Percentiles rank a stretch among this genome's conserved stretches.
These are phyloP conservation scores for Aphelenchoides bicaudatus DNA, from an alignment of 2,888 invertebrate genomes.

Conservation along the genomic window DNA sequence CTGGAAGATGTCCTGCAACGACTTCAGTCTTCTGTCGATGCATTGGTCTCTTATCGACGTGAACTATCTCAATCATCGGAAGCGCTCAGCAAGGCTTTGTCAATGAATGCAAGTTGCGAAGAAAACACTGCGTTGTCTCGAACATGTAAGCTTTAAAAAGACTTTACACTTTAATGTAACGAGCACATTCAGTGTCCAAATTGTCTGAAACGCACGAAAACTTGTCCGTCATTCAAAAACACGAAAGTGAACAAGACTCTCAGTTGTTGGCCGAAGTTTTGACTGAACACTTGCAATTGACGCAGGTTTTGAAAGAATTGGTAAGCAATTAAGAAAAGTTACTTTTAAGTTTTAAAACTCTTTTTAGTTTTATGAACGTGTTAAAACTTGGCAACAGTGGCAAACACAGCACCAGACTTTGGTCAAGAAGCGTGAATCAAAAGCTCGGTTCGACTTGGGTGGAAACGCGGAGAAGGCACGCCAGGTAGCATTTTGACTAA, in stretches of 20 bases:
- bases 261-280: constrained; percentile 82
- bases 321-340: too few relatives aligned
- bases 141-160: too few relatives aligned
- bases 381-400: constrained; percentile 90
- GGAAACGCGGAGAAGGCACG: constrained; percentile 84
- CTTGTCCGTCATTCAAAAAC: constrained; percentile 77
- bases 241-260: constrained; percentile 91
- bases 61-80: constrained; percentile 37
- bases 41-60: constrained; percentile 68
- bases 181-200: too few relatives aligned
- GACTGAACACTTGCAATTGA: constrained; percentile 38
- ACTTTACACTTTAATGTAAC: too few relatives aligned
- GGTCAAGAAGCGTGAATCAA: constrained; percentile 86
- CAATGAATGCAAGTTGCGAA: constrained; percentile 85
- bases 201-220: constrained; percentile 71
- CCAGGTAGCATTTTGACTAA: too few relatives aligned
- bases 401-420: constrained; percentile 91
- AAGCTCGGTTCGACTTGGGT: constrained; percentile 83
- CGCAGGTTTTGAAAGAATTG: too few relatives aligned
- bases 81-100: constrained; percentile 68
- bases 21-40: constrained; percentile 79
- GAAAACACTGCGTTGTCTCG: constrained; percentile 85
- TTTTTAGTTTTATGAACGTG: constrained; percentile 72
- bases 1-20: constrained; percentile 83
- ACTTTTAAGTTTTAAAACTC: too few relatives aligned